Base-by-base conservation (phyloP, 2,113 vertebrate species). In the Dascyllus trimaculatus region DNA sequence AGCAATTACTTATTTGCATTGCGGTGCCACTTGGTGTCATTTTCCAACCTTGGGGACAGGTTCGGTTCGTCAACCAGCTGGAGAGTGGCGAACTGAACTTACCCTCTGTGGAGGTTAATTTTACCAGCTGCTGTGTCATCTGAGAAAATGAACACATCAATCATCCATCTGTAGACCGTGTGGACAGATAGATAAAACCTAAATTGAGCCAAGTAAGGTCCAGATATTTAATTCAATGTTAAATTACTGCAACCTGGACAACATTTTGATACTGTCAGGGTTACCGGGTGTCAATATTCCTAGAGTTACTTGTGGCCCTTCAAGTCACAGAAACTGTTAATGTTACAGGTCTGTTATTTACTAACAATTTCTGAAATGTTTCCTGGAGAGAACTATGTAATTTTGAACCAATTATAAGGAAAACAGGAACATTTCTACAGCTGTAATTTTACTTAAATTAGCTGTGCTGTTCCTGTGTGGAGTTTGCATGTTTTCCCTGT, bases 101-200 rank as follows among this genome's bases (percentile, higher is more conserved):
- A 0, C 14, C 21, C 54, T 63, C 25, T 49, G 51, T 32, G 57
- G 56, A 63, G 32, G 35, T 56, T 19, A 74, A 76, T 60, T 62
- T 52, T 10, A 78, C 35, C 74, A 64, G 70, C 56, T 81, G 70
- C 56, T 56, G 26, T 26, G 19, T 67, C 35, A 63, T 73, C 75
- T 54, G 26, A 63, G 15, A 67, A 32, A 21, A 68, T 10, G 45
- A 63, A 51, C 54, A 52, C 71, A 62, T 63, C 52, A 13, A 53
- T 66, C 53, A 38, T 25, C 57, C 70, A 70, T 68, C 53, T 70
- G 70, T 32, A 43, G 49, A 11, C 19, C 26, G 18, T 14, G 0
- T 18, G 29, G 49, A 35, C 38, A 13, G 22, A 49, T 48, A 53
- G 15, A 80, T 14, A 29, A 29, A 29, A 29, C 29, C 29, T 29